Conservation (phyloP, 2,888 invertebrate genomes). For the Apamea anceps region DNA sequence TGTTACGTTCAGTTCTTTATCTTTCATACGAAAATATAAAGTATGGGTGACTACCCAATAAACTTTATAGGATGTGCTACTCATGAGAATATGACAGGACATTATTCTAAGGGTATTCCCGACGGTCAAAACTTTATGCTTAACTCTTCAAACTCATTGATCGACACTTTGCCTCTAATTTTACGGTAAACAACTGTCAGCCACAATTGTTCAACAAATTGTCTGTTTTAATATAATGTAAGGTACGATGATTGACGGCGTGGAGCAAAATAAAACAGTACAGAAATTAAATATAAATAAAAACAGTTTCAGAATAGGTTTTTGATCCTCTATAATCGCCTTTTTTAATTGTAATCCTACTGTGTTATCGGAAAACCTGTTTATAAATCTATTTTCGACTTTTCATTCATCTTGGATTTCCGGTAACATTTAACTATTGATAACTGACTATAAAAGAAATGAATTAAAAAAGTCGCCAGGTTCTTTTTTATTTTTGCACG, state of each 20-base stretch:
- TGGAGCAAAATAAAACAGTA: background rate
- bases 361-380: background rate
- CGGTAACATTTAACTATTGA: background rate
- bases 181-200: slow-evolving; percentile 64
- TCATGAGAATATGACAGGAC: slow-evolving; percentile 75
- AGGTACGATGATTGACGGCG: slow-evolving; percentile 3
- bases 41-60: slow-evolving; percentile 66
- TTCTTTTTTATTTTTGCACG: background rate
- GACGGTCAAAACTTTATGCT: slow-evolving; percentile 77
- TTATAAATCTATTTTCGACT: background rate
- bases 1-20: slow-evolving; percentile 53
- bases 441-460: background rate
- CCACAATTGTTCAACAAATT: slow-evolving; percentile 47
- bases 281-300: background rate
- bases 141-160: slow-evolving; percentile 80
- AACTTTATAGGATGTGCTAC: slow-evolving; percentile 72
- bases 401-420: background rate
- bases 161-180: slow-evolving; percentile 69
- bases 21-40: slow-evolving; percentile 64
- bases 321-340: background rate
- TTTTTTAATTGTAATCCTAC: background rate
- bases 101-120: slow-evolving; percentile 78
- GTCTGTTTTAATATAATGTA: slow-evolving; percentile 31
- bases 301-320: background rate
- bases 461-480: background rate